These are phyloP conservation scores for Cyaniris semiargus DNA, from an alignment of 2,888 invertebrate species.

Conservation along the genomic window DNA sequence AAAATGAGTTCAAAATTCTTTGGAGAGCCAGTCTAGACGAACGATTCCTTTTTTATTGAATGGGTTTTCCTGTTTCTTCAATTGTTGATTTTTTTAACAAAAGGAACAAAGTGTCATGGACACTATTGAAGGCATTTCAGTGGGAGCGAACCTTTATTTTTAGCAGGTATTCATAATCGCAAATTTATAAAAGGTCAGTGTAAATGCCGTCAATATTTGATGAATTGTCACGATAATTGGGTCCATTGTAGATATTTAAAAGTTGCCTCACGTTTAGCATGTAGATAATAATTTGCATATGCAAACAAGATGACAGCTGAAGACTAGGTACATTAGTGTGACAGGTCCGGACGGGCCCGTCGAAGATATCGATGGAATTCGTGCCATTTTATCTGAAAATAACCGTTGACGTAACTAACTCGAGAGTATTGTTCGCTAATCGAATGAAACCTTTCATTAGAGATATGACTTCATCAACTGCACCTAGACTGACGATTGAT, in stretches of 20 bases:
- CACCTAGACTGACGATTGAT: conserved; percentile 62
- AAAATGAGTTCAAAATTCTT: conserved; percentile 19
- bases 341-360: conserved; percentile 57
- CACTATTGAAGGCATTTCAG: not conserved
- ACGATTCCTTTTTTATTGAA: conserved; percentile 15
- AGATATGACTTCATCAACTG: conserved; percentile 52
- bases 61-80: conserved; percentile 15
- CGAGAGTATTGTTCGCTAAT: conserved; percentile 33
- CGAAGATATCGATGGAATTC: conserved; percentile 60
- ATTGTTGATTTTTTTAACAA: not conserved
- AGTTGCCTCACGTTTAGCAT: conserved; percentile 45
- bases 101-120: conserved; percentile 14
- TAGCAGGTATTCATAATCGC: not conserved
- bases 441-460: conserved; percentile 54
- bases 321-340: conserved; percentile 53
- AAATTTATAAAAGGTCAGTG: conserved; percentile 30
- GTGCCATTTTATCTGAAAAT: conserved; percentile 57
- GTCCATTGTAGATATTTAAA: conserved; percentile 48
- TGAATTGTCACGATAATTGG: conserved; percentile 28
- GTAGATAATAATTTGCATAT: conserved; percentile 38
- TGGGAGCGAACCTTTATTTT: not conserved
- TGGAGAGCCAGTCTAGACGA: conserved; percentile 4
- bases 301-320: conserved; percentile 39
- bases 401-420: conserved; percentile 40
- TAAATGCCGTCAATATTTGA: conserved; percentile 2